Evolutionary conservation across 2,113 vertebrate species (phyloP).

Genomic region (Nesoenas mayeri): DNA sequence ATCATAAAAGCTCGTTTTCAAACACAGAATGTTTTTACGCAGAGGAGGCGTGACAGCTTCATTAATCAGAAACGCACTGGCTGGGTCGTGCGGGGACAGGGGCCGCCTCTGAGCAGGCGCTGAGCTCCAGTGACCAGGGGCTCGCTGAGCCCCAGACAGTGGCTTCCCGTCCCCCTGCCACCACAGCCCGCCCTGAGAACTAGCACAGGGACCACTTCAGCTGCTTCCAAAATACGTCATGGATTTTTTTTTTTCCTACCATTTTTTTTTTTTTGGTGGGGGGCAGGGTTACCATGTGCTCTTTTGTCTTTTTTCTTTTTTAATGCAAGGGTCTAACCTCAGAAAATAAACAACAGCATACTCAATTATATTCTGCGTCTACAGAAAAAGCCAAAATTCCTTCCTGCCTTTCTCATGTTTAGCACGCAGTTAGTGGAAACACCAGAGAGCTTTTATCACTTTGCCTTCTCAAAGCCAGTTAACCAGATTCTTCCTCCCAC

Average conservation of each 20-base stretch:
- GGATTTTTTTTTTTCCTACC: too few relatives aligned
- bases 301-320: not conserved
- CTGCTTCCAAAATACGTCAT: not conserved
- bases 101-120: too few relatives aligned
- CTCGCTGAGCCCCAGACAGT: too few relatives aligned
- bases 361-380: not conserved
- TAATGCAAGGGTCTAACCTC: not conserved
- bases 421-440: accelerated
- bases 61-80: not conserved
- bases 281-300: too few relatives aligned
- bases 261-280: not conserved
- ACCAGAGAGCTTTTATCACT: not conserved
- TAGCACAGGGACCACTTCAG: accelerated
- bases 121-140: accelerated
- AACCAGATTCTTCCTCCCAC: not conserved
- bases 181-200: accelerated
- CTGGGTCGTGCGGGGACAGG: accelerated
- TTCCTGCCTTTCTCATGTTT: not conserved
- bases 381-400: not conserved
- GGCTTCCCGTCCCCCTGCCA: not conserved
- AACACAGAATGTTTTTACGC: not conserved
- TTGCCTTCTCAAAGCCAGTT: not conserved
- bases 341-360: not conserved
- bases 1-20: not conserved
- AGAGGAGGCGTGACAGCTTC: not conserved